These are phyloP conservation scores for Oophaga sylvatica DNA, from an alignment of 2,797 vertebrate species.

Conservation along the genomic window DNA sequence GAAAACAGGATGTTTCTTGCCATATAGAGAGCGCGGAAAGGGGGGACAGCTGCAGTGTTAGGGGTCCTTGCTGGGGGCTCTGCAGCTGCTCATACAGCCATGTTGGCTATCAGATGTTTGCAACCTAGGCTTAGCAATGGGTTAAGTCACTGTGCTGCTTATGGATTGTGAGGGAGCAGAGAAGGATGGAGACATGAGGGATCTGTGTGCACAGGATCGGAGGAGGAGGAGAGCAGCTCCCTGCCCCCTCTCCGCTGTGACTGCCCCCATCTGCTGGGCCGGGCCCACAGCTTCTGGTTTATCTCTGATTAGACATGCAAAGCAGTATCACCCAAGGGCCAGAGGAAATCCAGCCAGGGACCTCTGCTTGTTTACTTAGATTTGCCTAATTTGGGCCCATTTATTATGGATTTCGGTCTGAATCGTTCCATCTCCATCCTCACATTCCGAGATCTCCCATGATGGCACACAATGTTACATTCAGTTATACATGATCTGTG, in stretches of 20 bases:
- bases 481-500: not conserved
- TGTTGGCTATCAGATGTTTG: not conserved
- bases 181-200: not conserved
- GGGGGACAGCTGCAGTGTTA: constrained; percentile 41
- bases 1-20: constrained; percentile 54
- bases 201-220: not conserved
- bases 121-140: not conserved
- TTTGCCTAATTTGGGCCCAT: not conserved
- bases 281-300: not conserved
- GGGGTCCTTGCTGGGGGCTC: constrained; percentile 51
- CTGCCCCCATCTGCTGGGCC: constrained; percentile 30
- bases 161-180: not conserved
- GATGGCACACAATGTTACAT: not conserved
- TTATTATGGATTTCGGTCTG: not conserved
- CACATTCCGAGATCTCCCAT: not conserved
- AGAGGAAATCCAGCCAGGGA: no score
- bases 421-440: not conserved
- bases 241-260: constrained; percentile 19
- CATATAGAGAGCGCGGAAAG: constrained; percentile 29
- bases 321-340: constrained; percentile 4
- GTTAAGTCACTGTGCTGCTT: not conserved
- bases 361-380: not conserved
- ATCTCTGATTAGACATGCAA: constrained; percentile 31
- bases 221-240: constrained; percentile 7
- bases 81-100: constrained; percentile 29